Evolutionary conservation across 2,888 invertebrate species (phyloP), one percentile per base, ranked within the genome.

Genomic region (Megalurothrips usitatus): DNA sequence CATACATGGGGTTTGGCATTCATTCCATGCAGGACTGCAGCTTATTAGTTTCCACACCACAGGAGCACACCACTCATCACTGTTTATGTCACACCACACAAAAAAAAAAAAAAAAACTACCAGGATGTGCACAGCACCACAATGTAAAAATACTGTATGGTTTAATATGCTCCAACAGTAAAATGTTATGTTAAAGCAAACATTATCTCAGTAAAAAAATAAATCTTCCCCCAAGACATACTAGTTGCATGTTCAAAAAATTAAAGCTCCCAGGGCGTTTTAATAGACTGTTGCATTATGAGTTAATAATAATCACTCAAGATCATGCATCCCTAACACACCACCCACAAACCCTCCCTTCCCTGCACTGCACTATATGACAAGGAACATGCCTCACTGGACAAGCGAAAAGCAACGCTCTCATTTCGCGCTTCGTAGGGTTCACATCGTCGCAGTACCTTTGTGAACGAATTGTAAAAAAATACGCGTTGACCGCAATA

Each of bases 401-500:
- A 43, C 3, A 43, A 43, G 34, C 34, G 34, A 43, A 43, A 43
- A 43, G 34, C 34, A 43, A 43, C 6, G 34, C 34, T 43, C 34
- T 43, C 34, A 43, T 6, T 43, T 43, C 34, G 6, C 6, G 34
- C 34, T 43, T 43, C 6, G 34, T 4, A 43, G 6, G 34, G 3
- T 43, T 43, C 34, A 43, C 6, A 43, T 43, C 6, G 34, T 6
- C 34, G 6, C 34, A 17, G 6, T 75, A 75, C 68, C 68, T 75
- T 75, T 26, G 6, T 75, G 12, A 75, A 75, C 12, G n/a, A 75
- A 23, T 75, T 23, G 68, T 75, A 75, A 75, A 75, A 75, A 75
- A 75, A 75, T 26, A 26, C 12, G 68, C 68, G 26, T 75, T 75
- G 68, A 75, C 68, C 11, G 68, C 68, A 26, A 75, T 75, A 9